Base-by-base conservation (phyloP, 2,888 invertebrate genomes). In the Drosophila suboccidentalis region DNA sequence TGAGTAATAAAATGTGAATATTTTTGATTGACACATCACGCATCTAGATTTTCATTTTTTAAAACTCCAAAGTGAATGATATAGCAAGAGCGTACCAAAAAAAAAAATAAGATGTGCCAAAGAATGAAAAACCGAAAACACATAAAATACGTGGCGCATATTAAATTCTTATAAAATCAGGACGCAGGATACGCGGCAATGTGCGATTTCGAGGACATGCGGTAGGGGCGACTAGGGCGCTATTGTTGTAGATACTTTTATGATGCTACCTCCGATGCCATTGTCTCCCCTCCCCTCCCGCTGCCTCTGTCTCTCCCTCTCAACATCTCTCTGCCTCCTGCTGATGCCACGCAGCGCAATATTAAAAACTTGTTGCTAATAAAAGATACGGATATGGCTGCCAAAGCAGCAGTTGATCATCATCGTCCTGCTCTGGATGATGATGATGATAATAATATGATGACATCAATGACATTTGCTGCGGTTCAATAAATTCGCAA, bases 311-410 rank as follows among this genome's bases (percentile, higher is more conserved):
- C 29, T n/a, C 34, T 19, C 39, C 26, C n/a, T 26, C 26, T 6
- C 26, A 5, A 2, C 29, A 29, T 32, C n/a, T 15, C 4, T 3
- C 17, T 3, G 44, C 55, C 55, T 57, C 55, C 44, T 66, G 84
- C 77, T 50, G 60, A 46, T 60, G 46, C 53, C 41, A 51, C 26
- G 50, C 58, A 58, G 58, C 59, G 71, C 72, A 71, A 85, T 89
- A 86, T 86, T 86, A 86, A 87, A 84, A 87, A 88, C 88, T 88
- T 88, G 88, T 88, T 88, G 90, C 90, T 85, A 89, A 86, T 87
- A 86, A 87, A 86, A 81, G 71, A 85, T 61, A 61, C 54, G 69
- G 64, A 71, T 70, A 64, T 60, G 78, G 65, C 64, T 69, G 66
- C 34, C 76, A 70, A 59, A 46, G 59, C 64, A 57, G 58, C 43